Conservation (phyloP, 2,888 invertebrate species). For the Deroplatys truncata region DNA sequence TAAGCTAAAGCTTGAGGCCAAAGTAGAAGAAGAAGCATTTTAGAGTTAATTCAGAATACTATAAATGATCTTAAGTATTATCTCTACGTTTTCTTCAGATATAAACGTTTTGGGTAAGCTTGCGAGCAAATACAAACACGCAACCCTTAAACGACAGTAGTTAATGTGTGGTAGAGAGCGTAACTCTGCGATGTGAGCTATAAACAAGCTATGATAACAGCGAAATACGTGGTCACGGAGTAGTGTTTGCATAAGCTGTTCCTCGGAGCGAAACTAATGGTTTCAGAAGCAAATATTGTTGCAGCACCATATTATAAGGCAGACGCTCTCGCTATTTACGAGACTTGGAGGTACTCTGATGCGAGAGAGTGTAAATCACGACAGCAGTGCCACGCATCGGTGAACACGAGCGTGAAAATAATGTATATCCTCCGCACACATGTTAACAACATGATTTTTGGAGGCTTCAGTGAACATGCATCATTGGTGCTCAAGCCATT, state of each 20-base stretch:
- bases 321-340: neutral
- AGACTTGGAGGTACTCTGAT: neutral
- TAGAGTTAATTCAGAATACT: too few species aligned
- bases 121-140: neutral
- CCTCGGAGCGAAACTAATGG: neutral
- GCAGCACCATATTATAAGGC: neutral
- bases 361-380: neutral
- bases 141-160: neutral
- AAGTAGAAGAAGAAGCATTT: too few species aligned
- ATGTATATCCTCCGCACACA: neutral
- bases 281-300: neutral
- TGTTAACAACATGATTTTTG: neutral
- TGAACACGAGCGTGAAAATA: neutral
- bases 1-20: too few species aligned
- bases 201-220: neutral
- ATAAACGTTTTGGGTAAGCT: too few species aligned
- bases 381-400: neutral
- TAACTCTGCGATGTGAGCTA: neutral
- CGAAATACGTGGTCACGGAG: neutral
- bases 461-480: neutral
- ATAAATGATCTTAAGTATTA: too few species aligned
- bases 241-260: neutral
- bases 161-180: neutral
- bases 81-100: too few species aligned
- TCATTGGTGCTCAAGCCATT: too few species aligned